Conservation (phyloP, 2,113 vertebrate genomes). For the Mormyrus iriodes region DNA sequence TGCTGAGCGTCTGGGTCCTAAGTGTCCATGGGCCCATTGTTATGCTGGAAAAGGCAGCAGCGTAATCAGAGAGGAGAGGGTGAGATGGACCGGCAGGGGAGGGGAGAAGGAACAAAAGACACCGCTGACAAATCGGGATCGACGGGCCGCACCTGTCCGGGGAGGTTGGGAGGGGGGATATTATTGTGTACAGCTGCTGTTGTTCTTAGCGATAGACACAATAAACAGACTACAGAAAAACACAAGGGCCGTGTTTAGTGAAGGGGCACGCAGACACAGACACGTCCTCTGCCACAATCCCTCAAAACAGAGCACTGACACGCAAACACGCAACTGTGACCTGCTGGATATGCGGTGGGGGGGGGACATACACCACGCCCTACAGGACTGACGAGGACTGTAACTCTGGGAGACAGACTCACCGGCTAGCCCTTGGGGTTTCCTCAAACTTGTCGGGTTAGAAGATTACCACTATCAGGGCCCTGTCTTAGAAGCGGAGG, state of each 20-base stretch:
- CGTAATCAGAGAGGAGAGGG: conserved; percentile 30
- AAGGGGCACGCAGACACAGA: conserved; percentile 2
- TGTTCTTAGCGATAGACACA: conserved; percentile 55
- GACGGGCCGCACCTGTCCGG: conserved; percentile 50
- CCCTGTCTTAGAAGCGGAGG: background rate
- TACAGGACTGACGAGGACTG: background rate
- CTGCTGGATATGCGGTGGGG: background rate
- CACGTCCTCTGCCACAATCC: background rate
- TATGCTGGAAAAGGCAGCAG: background rate
- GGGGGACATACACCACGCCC: too few relatives aligned
- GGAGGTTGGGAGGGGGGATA: background rate
- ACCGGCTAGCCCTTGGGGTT: background rate
- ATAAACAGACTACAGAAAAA: conserved; percentile 43
- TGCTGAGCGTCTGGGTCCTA: background rate
- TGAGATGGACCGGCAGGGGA: conserved; percentile 28
- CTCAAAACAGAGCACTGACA: background rate
- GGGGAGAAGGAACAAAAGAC: background rate
- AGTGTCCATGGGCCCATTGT: background rate
- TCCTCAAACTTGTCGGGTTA: background rate
- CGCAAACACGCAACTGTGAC: background rate
- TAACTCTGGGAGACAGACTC: background rate
- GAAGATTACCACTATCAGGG: background rate
- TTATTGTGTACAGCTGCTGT: conserved; percentile 52
- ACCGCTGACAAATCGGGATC: conserved; percentile 36
- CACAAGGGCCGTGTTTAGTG: conserved; percentile 40